Percentiles rank a stretch among this genome's conserved stretches.
phyloP scores from a whole-genome alignment of 1,140 invertebrate genomes.

The Wiebesia pumilae region DNA sequence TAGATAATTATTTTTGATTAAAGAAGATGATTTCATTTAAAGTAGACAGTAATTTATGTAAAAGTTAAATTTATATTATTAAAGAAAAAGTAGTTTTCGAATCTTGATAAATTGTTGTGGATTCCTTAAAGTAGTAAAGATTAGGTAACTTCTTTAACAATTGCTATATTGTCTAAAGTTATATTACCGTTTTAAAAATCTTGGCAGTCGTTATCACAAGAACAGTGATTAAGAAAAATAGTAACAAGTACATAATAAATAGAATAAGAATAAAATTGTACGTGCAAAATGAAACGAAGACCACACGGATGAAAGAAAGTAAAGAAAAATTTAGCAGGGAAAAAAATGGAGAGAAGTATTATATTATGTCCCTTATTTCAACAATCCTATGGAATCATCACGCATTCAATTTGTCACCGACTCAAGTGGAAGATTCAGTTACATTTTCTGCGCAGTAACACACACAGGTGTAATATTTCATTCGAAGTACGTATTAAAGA shows the following conservation, averaged over 20 bases:
- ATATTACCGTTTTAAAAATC: neutral
- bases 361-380: slow-evolving; percentile 60
- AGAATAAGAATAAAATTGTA: neutral
- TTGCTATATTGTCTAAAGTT: neutral
- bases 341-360: slow-evolving; percentile 56
- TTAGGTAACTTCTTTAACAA: too few species aligned
- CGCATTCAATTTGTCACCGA: slow-evolving; percentile 70
- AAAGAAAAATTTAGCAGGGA: slow-evolving; percentile 53
- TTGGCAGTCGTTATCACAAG: too few species aligned
- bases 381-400: slow-evolving; percentile 68
- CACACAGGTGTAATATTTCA: slow-evolving; percentile 33
- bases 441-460: slow-evolving; percentile 3
- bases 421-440: slow-evolving; percentile 51
- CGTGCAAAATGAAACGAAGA: neutral
- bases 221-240: neutral
- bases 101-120: too few species aligned
- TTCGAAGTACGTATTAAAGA: neutral
- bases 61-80: neutral
- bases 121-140: too few species aligned
- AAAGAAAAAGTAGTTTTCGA: neutral
- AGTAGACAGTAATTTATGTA: neutral
- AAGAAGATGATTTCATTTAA: too few species aligned
- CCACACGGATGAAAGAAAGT: slow-evolving; percentile 46
- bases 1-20: too few species aligned
- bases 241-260: neutral